Conservation (phyloP, 2,113 vertebrate genomes). For the Zapornia atra region DNA sequence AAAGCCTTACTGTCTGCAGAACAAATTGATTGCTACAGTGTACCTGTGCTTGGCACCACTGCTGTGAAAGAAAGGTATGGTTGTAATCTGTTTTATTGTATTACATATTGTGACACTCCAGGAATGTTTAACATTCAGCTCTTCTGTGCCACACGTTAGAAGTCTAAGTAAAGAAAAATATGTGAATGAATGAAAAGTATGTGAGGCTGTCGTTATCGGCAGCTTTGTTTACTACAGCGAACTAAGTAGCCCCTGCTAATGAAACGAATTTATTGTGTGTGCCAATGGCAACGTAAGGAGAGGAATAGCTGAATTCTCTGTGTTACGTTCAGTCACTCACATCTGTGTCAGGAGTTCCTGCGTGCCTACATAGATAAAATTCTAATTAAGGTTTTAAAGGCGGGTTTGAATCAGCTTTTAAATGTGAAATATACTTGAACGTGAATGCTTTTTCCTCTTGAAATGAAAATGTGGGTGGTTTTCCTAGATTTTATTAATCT, state of each 20-base stretch:
- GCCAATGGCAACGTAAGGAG: conserved; percentile 57
- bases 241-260: conserved; percentile 71
- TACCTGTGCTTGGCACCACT: conserved; percentile 94
- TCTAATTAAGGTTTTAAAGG: conserved; percentile 4
- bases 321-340: conserved; percentile 38
- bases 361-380: conserved; percentile 43
- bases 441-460: conserved; percentile 21
- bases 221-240: conserved; percentile 76
- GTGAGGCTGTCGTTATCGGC: neutral
- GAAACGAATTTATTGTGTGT: conserved; percentile 65
- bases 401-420: neutral
- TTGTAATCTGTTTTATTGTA: conserved; percentile 89
- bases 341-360: conserved; percentile 47
- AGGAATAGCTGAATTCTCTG: conserved; percentile 58
- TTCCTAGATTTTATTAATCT: neutral
- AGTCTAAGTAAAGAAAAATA: conserved; percentile 64
- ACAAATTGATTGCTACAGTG: conserved; percentile 97
- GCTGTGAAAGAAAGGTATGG: conserved; percentile 91
- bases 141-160: conserved; percentile 61
- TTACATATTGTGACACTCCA: conserved; percentile 80
- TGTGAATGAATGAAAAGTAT: conserved; percentile 73
- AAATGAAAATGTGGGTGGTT: conserved; percentile 23
- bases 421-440: neutral
- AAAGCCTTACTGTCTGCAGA: conserved; percentile 91
- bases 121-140: conserved; percentile 75